These are phyloP conservation scores for Crax fasciolata DNA, from an alignment of 2,797 vertebrate species.

Conservation along the genomic window DNA sequence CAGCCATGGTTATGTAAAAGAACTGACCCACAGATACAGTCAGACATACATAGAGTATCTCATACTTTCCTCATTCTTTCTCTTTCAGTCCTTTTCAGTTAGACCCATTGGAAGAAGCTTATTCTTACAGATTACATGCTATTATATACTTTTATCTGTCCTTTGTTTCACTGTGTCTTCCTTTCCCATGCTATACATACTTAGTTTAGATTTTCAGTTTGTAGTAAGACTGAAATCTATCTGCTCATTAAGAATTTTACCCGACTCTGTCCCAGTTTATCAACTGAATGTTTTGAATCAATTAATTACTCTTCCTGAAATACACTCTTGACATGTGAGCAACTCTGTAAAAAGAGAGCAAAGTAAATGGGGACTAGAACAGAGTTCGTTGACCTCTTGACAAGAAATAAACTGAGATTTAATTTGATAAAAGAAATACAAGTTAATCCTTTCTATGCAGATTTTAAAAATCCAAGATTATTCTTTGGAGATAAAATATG, in stretches of 20 bases:
- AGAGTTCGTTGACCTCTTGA: not conserved
- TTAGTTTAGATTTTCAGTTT: not conserved
- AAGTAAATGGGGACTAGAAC: not conserved
- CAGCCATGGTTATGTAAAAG: not conserved
- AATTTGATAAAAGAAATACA: not conserved
- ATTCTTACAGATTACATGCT: not conserved
- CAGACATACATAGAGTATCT: not conserved
- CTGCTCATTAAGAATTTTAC: not conserved
- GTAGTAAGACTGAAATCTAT: not conserved
- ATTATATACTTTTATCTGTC: not conserved
- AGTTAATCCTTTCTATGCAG: rapidly evolving
- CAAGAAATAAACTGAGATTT: not conserved
- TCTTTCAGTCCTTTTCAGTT: not conserved
- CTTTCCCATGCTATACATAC: not conserved
- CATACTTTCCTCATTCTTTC: not conserved
- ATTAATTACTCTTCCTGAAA: not conserved
- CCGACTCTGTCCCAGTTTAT: not conserved
- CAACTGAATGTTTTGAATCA: not conserved
- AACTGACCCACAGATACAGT: not conserved
- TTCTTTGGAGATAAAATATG: not conserved
- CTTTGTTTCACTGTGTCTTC: not conserved
- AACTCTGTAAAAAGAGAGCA: not conserved
- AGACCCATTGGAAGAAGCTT: not conserved
- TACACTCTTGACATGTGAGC: not conserved
- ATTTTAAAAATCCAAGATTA: not conserved